A percentile compares a stretch with the other conserved stretches of the same genome.
Conservation (phyloP, 2,888 invertebrate species). For the Athetis lepigone region DNA sequence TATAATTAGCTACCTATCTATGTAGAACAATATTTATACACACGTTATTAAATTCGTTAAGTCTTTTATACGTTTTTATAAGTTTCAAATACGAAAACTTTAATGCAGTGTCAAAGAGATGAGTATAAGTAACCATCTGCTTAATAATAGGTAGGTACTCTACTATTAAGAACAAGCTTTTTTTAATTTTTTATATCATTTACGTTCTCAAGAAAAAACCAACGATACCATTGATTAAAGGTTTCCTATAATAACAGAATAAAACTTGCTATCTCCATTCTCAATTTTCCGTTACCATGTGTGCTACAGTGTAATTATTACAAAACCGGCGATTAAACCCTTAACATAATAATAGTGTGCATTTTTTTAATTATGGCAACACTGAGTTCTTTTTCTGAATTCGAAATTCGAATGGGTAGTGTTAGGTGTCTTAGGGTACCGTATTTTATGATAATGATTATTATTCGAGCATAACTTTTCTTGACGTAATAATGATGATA, state of each 20-base stretch:
- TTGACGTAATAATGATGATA: conserved; percentile 2
- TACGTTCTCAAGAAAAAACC: conserved; percentile 15
- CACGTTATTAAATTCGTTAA: too few species aligned
- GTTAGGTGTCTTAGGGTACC: conserved; percentile 21
- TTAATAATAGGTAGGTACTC: background rate
- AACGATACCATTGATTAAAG: conserved; percentile 23
- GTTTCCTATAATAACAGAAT: conserved; percentile 50
- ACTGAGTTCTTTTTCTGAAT: conserved; percentile 60
- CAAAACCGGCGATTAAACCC: conserved; percentile 73
- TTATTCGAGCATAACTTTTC: conserved; percentile 25
- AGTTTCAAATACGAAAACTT: too few species aligned
- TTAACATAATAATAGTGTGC: conserved; percentile 79
- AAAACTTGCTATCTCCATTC: conserved; percentile 70
- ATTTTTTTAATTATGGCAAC: conserved; percentile 79
- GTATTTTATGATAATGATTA: conserved; percentile 46
- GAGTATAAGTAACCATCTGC: too few species aligned
- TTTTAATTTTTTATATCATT: conserved; percentile 3
- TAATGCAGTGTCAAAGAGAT: too few species aligned
- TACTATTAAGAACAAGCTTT: background rate
- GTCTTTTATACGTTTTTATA: too few species aligned
- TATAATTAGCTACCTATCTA: too few species aligned
- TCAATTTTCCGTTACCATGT: conserved; percentile 69
- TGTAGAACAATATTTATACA: too few species aligned
- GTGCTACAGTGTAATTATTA: conserved; percentile 73
- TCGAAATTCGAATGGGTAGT: conserved; percentile 58